Conservation (phyloP, 2,113 vertebrate species). For the Pipra filicauda region DNA sequence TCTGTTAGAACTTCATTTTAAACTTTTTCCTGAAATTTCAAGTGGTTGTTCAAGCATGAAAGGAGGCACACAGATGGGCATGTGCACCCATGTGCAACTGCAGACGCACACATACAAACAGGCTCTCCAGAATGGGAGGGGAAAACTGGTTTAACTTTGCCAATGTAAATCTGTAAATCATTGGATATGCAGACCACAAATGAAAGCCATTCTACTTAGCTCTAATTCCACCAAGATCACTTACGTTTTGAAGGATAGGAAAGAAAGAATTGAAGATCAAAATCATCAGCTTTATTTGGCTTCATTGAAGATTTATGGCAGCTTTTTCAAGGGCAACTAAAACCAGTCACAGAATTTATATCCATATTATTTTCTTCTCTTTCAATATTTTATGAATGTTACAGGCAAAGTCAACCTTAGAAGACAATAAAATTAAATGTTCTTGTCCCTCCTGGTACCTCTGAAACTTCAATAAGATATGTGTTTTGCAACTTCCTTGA, state of each 20-base stretch:
- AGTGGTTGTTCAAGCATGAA: background rate
- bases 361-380: constrained; percentile 45
- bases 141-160: background rate
- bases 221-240: constrained; percentile 70
- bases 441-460: background rate
- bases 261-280: constrained; percentile 73
- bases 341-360: constrained; percentile 58
- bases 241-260: constrained; percentile 67
- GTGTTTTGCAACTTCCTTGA: constrained; percentile 29
- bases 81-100: fast-evolving
- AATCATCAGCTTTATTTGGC: constrained; percentile 67
- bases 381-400: constrained; percentile 77
- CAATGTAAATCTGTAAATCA: background rate
- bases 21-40: background rate
- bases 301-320: constrained; percentile 76
- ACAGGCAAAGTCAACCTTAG: constrained; percentile 55
- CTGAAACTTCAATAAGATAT: background rate
- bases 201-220: constrained; percentile 54
- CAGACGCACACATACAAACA: background rate
- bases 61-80: background rate
- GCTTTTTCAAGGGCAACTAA: constrained; percentile 69
- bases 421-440: constrained; percentile 63
- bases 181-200: constrained; percentile 57
- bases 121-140: background rate
- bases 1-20: background rate